These are phyloP conservation scores for Scopus umbretta DNA, from an alignment of 2,113 vertebrate genomes.

Conservation along the genomic window DNA sequence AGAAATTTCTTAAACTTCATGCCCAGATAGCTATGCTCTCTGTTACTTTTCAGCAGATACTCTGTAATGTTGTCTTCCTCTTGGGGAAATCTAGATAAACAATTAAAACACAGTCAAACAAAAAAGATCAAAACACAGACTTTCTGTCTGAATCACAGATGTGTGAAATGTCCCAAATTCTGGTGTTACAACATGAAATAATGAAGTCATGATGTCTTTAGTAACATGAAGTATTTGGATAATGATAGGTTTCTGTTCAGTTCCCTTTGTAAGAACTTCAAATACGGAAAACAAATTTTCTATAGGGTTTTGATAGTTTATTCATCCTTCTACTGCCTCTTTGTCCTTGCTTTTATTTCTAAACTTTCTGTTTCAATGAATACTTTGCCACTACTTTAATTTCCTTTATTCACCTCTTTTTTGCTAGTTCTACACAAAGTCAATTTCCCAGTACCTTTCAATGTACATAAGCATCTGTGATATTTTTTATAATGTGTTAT, in stretches of 20 bases:
- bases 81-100: neutral
- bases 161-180: neutral
- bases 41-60: neutral
- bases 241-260: neutral
- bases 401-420: neutral
- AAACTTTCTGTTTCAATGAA: neutral
- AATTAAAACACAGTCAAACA: neutral
- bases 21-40: neutral
- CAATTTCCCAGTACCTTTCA: neutral
- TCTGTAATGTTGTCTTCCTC: neutral
- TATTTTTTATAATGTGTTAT: neutral
- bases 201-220: neutral
- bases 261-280: neutral
- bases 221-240: neutral
- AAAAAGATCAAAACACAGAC: neutral
- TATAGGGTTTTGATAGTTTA: neutral
- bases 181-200: neutral
- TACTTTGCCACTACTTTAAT: neutral
- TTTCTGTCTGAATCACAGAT: neutral
- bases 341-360: neutral
- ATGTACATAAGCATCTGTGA: neutral
- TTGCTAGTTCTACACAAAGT: neutral
- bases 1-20: neutral
- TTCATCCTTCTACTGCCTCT: neutral
- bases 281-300: neutral